Conservation (phyloP, 2,113 vertebrate genomes). For the Rafetus swinhoei region DNA sequence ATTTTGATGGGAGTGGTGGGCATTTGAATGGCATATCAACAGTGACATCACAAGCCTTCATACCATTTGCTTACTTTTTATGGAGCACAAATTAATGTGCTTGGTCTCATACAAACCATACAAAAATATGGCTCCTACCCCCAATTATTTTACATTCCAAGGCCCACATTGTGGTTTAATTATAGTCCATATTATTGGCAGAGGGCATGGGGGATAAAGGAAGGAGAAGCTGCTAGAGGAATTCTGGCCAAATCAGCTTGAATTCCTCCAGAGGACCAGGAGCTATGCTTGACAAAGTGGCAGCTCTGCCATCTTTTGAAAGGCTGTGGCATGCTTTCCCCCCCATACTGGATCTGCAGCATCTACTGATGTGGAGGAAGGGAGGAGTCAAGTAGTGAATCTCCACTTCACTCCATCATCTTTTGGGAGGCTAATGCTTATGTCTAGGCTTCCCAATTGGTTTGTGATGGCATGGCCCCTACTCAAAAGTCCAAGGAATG, state of each 20-base stretch:
- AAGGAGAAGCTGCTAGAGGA: not conserved
- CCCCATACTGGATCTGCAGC: not conserved
- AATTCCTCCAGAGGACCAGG: not conserved
- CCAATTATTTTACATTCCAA: not conserved
- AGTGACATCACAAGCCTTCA: not conserved
- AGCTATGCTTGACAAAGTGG: not conserved
- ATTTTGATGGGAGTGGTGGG: not conserved
- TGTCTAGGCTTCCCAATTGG: not conserved
- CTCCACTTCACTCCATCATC: not conserved
- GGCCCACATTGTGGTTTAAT: not conserved
- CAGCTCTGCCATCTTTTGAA: not conserved
- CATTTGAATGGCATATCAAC: not conserved
- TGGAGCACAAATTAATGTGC: not conserved
- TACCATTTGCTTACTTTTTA: not conserved
- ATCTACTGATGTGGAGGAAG: too few relatives aligned
- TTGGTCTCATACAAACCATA: not conserved
- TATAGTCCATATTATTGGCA: not conserved
- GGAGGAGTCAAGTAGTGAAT: not conserved
- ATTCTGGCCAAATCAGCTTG: not conserved
- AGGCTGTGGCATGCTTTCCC: not conserved
- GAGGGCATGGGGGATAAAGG: not conserved
- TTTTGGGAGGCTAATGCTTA: not conserved
- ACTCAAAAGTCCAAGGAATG: not conserved
- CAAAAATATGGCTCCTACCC: not conserved
- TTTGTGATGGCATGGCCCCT: not conserved